Evolutionary conservation across 30 jellyfish, hydroid and myxozoan genomes (phyloP), one percentile per base, ranked within the genome.

Genomic region (Turritopsis dohrnii): DNA sequence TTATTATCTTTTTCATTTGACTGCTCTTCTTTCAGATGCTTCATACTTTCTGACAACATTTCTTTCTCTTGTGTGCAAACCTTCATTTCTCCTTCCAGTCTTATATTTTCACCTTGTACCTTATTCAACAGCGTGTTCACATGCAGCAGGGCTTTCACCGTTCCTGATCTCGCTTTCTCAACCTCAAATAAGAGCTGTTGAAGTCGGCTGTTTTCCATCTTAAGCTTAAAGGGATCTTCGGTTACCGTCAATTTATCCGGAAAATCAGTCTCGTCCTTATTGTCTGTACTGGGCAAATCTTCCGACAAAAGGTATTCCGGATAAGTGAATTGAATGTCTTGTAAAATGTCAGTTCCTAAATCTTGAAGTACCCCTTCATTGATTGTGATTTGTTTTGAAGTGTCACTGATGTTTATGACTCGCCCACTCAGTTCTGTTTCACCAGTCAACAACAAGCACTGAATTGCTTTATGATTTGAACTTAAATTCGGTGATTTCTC

Each of bases 151-250:
- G 97, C 96, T 21, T 87, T 87, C 28, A 92, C 96, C 0, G 97
- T 92, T 21, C 95, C 88, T 8, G 96, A 71, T 21, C 97, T 83
- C 17, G 97, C 97, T 26, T 84, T 86, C 53, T 92, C 97, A 18
- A 92, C 96, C 31, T 92, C 96, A 27, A 83, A 83, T 65, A 92
- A 75, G 52, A 92, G 65, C 71, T 84, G 76, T 54, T 89, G 95
- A 54, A 92, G 72, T 71, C 96, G 80, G 7, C 88, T 77, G 83
- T 92, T 92, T 82, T 92, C 97, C 97, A 92, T 92, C 65, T 83
- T 90, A 60, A 90, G 79, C 30, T 69, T 69, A 7, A 69, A 23
- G 30, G 77, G 77, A 19, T 69, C 77, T 69, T 69, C 77, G 30
- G 8, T 69, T 3, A 41, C 60, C 60, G 60, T 41, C 60, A 41